Base-by-base conservation (phyloP, 2,797 vertebrate genomes). In the Propithecus perrieri region DNA sequence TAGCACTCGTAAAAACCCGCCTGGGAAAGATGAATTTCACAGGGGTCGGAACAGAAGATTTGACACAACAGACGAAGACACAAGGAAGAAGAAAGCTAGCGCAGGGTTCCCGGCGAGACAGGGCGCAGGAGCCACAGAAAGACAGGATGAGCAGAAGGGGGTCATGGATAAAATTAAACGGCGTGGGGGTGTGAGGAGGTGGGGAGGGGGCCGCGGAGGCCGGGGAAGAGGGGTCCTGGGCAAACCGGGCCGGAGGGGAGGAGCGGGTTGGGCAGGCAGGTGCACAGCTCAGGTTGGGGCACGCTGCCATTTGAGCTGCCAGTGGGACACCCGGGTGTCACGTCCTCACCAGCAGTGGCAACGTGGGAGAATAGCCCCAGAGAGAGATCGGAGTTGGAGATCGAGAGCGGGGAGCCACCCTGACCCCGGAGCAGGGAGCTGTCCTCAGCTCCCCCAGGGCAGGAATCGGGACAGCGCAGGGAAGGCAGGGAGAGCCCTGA, bases 231-330 rank as follows among this genome's bases (percentile, higher is more conserved):
- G 9, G 33, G 17, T 69, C 30, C n/a, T 6, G 26, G 48, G 72
- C 91, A 6, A 7, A 3, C 1, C 0, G 0, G 17, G 35, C 33
- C 24, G 0, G 18, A 18, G 43, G 2, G 2, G 59, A 14, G 24
- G 10, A n/a, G 11, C 26, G 0, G 28, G 33, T 10, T 65, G 20
- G 12, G 61, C 12, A 26, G 50, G 46, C 9, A 30, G 69, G 38
- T 1, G 0, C 41, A 0, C 2, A 15, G 71, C 80, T 79, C 69
- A 13, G 80, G 89, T 1, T 0, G 4, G 35, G 74, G 61, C 63
- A n/a, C 0, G 2, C 3, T 10, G 43, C 8, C 8, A 3, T 41
- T 10, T 4, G n/a, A 63, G 41, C 79, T 53, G 24, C 12, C 5
- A 35, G 41, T 22, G 69, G 67, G 65, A 75, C 35, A 22, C 6